Evolutionary conservation across 2,888 invertebrate genomes (phyloP), one percentile per base, ranked within the genome.

Genomic region (Hyalella azteca): DNA sequence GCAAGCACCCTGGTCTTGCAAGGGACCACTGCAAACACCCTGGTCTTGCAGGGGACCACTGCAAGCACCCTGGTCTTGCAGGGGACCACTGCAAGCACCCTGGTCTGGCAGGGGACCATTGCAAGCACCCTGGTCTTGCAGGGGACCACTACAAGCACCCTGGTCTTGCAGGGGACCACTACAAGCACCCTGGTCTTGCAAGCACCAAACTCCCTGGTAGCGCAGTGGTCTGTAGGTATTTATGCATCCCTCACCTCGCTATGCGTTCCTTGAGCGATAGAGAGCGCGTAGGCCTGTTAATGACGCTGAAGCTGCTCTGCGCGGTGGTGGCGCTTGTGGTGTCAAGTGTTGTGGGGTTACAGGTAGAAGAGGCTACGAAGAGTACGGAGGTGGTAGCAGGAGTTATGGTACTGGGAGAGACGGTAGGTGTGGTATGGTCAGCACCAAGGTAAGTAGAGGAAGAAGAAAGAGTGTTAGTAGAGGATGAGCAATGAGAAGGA

Each of bases 161-260:
- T n/a, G n/a, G n/a, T n/a, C n/a, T n/a, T n/a, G n/a, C n/a, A n/a
- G n/a, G n/a, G n/a, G n/a, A n/a, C n/a, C n/a, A n/a, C n/a, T n/a
- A n/a, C n/a, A n/a, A n/a, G n/a, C n/a, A n/a, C n/a, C n/a, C n/a
- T n/a, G n/a, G n/a, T n/a, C n/a, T n/a, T n/a, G n/a, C n/a, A n/a
- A n/a, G n/a, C n/a, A n/a, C n/a, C n/a, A n/a, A n/a, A n/a, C n/a
- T n/a, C n/a, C n/a, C n/a, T n/a, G n/a, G n/a, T n/a, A n/a, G n/a
- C n/a, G n/a, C n/a, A n/a, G n/a, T n/a, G n/a, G n/a, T n/a, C n/a
- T n/a, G n/a, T n/a, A n/a, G n/a, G n/a, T n/a, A 29, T 13, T 22
- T 54, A 29, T 22, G 26, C 54, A 32, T 22, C 66, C 66, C 66
- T 66, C 66, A 66, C 66, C 66, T 66, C 66, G 32, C 66, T 66